Evolutionary conservation across 2,888 invertebrate species (phyloP), one percentile per base, ranked within the genome.

Genomic region (Papilio demoleus): DNA sequence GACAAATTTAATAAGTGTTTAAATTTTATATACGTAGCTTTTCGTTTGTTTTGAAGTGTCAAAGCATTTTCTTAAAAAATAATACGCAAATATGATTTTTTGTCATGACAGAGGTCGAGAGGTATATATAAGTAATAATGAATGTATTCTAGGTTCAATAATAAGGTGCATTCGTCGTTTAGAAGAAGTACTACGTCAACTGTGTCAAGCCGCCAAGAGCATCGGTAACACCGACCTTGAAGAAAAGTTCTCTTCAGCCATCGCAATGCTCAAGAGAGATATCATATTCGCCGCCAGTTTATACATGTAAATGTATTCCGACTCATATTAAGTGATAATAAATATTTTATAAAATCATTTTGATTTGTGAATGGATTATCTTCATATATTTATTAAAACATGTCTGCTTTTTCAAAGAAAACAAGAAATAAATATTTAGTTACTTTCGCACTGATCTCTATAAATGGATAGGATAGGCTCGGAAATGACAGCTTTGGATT

Each of bases 231-330:
- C 97, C 0, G 98, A 98, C 77, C 93, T 99, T 73, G 99, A 99
- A 92, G 97, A 97, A 79, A 99, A 99, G 91, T 99, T 99, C 89
- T 96, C 97, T 75, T 97, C 97, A 82, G 97, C 97, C 70, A 97
- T 99, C 75, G 96, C 96, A 80, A 88, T 97, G 73, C 95, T 99
- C 69, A 99, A 99, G 88, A 94, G 99, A 75, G 99, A 99, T 87
- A 99, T 99, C 83, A 97, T 99, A n/a, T 99, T 99, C 90, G 99
- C 99, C 24, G 99, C 99, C 68, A 99, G 99, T 88, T 94, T 99
- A 65, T 99, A 99, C 74, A 92, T 92, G 92, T 92, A 50, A 76
- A 82, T 45, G 22, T 61, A 56, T 42, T 61, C 61, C 27, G 31
- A 73, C 67, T 42, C 66, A 70, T 34, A 56, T 65, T 69, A 50